Evolutionary conservation across 2,113 vertebrate species (phyloP), one percentile per base, ranked within the genome.

Genomic region (Lophotis ruficrista): DNA sequence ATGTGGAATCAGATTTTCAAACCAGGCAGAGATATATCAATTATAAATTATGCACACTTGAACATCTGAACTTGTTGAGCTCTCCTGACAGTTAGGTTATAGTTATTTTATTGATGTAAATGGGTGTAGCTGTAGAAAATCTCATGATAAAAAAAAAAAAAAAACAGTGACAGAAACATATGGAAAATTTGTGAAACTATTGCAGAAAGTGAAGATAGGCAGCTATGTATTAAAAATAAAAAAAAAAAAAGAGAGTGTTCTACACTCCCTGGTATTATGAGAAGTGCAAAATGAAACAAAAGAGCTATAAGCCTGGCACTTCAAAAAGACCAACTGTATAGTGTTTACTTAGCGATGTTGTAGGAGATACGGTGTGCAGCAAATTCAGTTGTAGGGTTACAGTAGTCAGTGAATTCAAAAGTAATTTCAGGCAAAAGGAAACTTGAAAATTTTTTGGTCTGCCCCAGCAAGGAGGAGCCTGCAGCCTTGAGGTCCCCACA

Each of bases 291-390:
- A n/a, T 18, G 30, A 35, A 81, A 28, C 47, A 47, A 33, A 47
- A 33, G 5, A 81, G 69, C 61, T 61, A 4, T 35, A 28, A 56
- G n/a, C 18, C 14, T 33, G 61, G 47, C 76, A 43, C 21, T 3
- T 16, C 0, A 3, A n/a, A 57, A 69, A 37, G 9, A 11, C 41
- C 54, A 76, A 5, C 12, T 14, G 18, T 9, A 7, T 1, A 16
- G 8, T 2, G 25, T 56, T 54, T 48, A 14, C 18, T 62, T 24
- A 12, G 35, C 28, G 19, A 16, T 37, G 54, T 16, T 9, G 24
- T 24, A 33, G 76, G 27, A 28, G 31, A 16, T 14, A 8, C 0
- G 17, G 41, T 24, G 31, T 21, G 45, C 66, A 38, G 66, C 37
- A 38, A 37, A n/a, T 30, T 51, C 6, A 17, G 12, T 60, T 41